phyloP scores from a whole-genome alignment of 2,113 vertebrate species.

The Kryptolebias marmoratus region DNA sequence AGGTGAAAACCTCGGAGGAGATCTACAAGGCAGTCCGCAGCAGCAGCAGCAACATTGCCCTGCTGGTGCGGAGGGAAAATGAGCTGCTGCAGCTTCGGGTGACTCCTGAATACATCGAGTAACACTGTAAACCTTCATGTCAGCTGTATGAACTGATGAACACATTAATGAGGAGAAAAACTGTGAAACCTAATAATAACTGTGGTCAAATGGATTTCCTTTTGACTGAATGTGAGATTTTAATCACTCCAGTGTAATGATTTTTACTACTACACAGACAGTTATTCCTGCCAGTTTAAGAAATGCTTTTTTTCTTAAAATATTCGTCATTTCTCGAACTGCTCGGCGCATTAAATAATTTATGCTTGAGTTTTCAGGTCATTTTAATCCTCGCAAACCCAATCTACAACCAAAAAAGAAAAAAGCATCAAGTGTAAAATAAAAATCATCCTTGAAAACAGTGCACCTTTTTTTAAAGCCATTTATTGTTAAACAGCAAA shows the following conservation, averaged over 20 bases:
- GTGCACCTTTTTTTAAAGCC: constrained; percentile 60
- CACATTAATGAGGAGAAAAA: neutral
- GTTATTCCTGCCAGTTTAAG: too few relatives aligned
- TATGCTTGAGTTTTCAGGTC: neutral
- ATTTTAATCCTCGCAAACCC: constrained; percentile 16
- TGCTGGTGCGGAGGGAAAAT: constrained; percentile 83
- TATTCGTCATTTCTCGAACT: neutral
- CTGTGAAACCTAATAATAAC: neutral
- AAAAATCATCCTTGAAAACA: constrained; percentile 24
- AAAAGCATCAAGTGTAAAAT: constrained; percentile 18
- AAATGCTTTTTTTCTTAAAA: too few relatives aligned
- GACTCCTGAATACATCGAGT: constrained; percentile 88
- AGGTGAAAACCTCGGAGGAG: constrained; percentile 85
- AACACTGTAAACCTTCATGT: constrained; percentile 5
- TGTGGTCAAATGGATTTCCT: neutral
- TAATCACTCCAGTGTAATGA: too few relatives aligned
- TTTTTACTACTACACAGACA: too few relatives aligned
- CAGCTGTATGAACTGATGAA: too few relatives aligned
- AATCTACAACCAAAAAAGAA: neutral
- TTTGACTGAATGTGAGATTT: neutral
- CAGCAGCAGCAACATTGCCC: constrained; percentile 82
- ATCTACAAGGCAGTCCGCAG: constrained; percentile 86
- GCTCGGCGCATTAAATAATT: neutral
- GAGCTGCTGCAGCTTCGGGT: constrained; percentile 85
- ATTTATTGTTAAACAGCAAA: constrained; percentile 84